Evolutionary conservation across 2,797 vertebrate genomes (phyloP).

Genomic region (Ispidina picta): DNA sequence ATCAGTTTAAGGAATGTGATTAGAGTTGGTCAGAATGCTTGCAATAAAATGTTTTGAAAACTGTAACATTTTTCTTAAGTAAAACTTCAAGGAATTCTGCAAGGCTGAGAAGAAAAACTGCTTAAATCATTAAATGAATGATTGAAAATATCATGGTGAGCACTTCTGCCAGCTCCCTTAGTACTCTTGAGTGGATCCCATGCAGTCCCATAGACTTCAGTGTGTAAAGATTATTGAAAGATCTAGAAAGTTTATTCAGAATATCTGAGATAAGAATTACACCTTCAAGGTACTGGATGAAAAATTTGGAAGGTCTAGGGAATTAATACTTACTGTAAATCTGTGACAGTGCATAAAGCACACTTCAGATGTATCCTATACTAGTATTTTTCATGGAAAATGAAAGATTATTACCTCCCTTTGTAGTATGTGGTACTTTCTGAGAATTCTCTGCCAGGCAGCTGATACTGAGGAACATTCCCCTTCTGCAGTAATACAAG

Average conservation of each 20-base stretch:
- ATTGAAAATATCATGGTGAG: background rate
- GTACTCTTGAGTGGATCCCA: background rate
- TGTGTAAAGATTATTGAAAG: background rate
- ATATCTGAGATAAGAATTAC: background rate
- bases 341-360: background rate
- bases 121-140: background rate
- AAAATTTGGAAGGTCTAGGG: background rate
- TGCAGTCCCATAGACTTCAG: accelerated
- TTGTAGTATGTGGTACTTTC: conserved; percentile 27
- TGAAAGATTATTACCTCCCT: conserved; percentile 43
- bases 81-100: background rate
- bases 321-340: conserved; percentile 18
- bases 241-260: background rate
- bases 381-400: conserved; percentile 43
- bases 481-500: conserved; percentile 36
- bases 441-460: conserved; percentile 28
- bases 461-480: conserved; percentile 16
- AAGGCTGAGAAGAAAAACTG: background rate
- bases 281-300: background rate
- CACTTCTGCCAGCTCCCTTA: background rate
- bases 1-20: background rate
- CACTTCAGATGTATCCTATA: background rate
- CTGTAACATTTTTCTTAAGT: background rate
- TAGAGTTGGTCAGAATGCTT: background rate
- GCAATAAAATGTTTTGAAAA: background rate